A percentile compares a stretch with the other conserved stretches of the same genome.
These are phyloP conservation scores for Hofmannophila pseudospretella DNA, from an alignment of 2,888 invertebrate genomes.

Conservation along the genomic window DNA sequence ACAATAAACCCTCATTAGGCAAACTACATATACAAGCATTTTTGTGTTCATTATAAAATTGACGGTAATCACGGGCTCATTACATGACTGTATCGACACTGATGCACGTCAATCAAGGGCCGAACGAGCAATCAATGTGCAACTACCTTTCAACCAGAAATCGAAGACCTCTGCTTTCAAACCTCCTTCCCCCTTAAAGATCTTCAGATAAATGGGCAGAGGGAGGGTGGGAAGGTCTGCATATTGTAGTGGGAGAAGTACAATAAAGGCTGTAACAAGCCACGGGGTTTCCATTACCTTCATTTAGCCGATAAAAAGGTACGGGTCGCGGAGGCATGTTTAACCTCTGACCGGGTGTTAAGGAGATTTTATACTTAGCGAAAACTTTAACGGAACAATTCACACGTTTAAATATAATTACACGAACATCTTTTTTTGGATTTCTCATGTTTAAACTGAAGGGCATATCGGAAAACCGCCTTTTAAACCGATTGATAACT, in stretches of 20 bases:
- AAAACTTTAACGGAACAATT: not conserved
- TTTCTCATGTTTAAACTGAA: no score
- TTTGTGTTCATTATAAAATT: conserved; percentile 44
- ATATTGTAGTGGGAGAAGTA: not conserved
- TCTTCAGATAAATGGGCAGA: no score
- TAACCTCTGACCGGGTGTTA: conserved; percentile 13
- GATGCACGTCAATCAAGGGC: conserved; percentile 61
- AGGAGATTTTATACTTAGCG: conserved; percentile 15
- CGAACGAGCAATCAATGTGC: conserved; percentile 41
- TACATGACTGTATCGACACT: conserved; percentile 48
- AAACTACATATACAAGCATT: conserved; percentile 22
- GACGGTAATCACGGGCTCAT: conserved; percentile 57
- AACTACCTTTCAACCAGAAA: not conserved
- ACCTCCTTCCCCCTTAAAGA: no score
- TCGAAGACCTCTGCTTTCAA: no score
- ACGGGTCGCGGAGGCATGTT: conserved; percentile 15
- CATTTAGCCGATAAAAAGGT: conserved; percentile 16
- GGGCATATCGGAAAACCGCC: no score
- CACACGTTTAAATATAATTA: no score
- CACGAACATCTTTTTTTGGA: no score
- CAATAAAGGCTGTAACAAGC: conserved; percentile 12
- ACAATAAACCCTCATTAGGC: conserved; percentile 13
- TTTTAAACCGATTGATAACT: no score
- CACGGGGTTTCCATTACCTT: conserved; percentile 19
- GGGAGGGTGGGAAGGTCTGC: no score